Base-by-base conservation (phyloP, 2,113 vertebrate species). In the Rana temporaria region DNA sequence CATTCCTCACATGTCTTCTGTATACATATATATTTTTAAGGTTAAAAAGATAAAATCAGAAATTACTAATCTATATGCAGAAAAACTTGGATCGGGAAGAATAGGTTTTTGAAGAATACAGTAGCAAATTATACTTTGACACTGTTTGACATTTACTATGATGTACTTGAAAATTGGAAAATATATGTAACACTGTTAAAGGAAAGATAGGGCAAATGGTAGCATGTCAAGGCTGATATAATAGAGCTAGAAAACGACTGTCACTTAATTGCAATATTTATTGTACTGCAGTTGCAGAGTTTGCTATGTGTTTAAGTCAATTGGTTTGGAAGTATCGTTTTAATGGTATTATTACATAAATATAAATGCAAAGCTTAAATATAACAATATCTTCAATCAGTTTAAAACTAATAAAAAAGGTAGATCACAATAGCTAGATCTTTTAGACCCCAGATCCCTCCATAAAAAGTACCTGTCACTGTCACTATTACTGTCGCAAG, bases 11-110 rank as follows among this genome's bases (percentile, higher is more conserved):
- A 38, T 18, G 26, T 84, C 22, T 85, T 57, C 85, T 82, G 34
- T 69, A 64, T 74, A 56, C 15, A 71, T 32, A 60, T 71, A 71
- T 71, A 79, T 73, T 85, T 68, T 81, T 85, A 84, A 85, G 57
- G 75, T 76, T 84, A 85, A 80, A 84, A 85, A 80, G 68, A 82
- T 87, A 69, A 87, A 79, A 80, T 82, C 32, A 63, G 34, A 64
- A 55, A 72, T 72, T 18, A 20, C 68, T 81, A 71, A 81, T 81
- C 79, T 81, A 81, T 63, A 81, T 81, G 68, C 79, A 72, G 68
- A 81, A 72, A 70, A 79, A 69, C 20, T 42, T 26, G 30, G 66
- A 26, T 69, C 59, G 22, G 20, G 26, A 79, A 70, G n/a, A 32
- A 32, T 63, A 57, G 55, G 18, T 19, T 22, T 81, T 48, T 55